Conservation (phyloP, 2,797 vertebrate species). For the Tinamus major region DNA sequence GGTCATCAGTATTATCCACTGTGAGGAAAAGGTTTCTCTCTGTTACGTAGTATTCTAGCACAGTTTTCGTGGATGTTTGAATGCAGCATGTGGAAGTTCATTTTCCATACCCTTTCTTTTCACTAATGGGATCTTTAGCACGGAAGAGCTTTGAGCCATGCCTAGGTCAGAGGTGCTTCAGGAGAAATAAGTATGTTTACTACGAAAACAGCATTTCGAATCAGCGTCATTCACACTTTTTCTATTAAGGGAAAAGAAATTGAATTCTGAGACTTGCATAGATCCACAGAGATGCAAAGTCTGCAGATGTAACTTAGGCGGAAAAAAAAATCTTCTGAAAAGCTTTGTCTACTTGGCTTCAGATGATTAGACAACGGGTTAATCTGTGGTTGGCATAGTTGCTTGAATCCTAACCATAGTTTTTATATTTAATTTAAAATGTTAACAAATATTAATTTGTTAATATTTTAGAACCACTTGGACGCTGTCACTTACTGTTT, state of each 20-base stretch:
- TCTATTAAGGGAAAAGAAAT: neutral
- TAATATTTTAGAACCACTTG: neutral
- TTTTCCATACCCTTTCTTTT: neutral
- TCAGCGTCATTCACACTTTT: neutral
- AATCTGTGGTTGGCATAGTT: neutral
- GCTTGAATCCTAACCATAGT: neutral
- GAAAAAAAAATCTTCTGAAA: neutral
- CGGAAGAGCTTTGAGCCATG: neutral
- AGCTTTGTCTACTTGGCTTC: neutral
- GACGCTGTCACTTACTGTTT: neutral
- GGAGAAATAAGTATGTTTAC: neutral
- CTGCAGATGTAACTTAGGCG: accelerated
- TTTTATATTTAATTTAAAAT: neutral
- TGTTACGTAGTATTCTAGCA: neutral
- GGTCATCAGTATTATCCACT: neutral
- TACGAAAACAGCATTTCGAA: neutral
- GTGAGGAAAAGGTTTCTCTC: neutral
- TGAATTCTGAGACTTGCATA: neutral
- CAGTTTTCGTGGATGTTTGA: neutral
- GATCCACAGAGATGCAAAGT: neutral
- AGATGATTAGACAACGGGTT: neutral
- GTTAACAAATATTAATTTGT: neutral
- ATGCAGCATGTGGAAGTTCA: neutral
- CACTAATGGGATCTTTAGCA: neutral
- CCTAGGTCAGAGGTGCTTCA: neutral